These are phyloP conservation scores for Streblospio benedicti DNA, from an alignment of 1,140 invertebrate species.

Conservation along the genomic window DNA sequence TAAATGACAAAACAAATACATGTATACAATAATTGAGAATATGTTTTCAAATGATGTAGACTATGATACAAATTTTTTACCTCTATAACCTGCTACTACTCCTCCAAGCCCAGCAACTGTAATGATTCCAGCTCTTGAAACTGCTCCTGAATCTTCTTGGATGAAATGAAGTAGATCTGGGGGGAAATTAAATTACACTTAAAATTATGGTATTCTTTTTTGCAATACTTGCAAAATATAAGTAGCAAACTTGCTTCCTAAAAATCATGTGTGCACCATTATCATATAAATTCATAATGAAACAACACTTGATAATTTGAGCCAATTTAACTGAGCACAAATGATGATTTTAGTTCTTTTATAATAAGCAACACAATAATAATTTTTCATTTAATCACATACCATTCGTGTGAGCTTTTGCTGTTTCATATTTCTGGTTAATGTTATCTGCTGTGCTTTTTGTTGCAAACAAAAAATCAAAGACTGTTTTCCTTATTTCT, in stretches of 20 bases:
- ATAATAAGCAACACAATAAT: too few relatives aligned
- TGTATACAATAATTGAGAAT: neutral
- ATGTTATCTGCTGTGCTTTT: neutral
- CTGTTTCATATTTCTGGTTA: neutral
- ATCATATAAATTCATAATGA: neutral
- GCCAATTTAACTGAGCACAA: neutral
- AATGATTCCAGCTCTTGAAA: constrained; percentile 35
- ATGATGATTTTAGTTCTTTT: neutral
- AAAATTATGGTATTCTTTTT: too few relatives aligned
- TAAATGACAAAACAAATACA: neutral
- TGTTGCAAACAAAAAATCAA: neutral
- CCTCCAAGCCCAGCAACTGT: constrained; percentile 38
- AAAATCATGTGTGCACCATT: too few relatives aligned
- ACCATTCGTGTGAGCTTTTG: constrained; percentile 3
- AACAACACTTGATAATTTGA: neutral
- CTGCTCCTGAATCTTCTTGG: constrained; percentile 30
- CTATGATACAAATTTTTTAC: constrained; percentile 14
- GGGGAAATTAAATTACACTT: too few relatives aligned
- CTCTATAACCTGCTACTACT: constrained; percentile 31
- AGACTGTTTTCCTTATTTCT: neutral
- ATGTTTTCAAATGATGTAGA: neutral
- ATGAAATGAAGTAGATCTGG: constrained; percentile 24
- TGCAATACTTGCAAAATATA: too few relatives aligned
- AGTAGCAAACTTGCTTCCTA: too few relatives aligned
- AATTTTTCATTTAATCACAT: too few relatives aligned